These are phyloP conservation scores for Rhadina sibilatrix DNA, from an alignment of 2,113 vertebrate species.

Conservation along the genomic window DNA sequence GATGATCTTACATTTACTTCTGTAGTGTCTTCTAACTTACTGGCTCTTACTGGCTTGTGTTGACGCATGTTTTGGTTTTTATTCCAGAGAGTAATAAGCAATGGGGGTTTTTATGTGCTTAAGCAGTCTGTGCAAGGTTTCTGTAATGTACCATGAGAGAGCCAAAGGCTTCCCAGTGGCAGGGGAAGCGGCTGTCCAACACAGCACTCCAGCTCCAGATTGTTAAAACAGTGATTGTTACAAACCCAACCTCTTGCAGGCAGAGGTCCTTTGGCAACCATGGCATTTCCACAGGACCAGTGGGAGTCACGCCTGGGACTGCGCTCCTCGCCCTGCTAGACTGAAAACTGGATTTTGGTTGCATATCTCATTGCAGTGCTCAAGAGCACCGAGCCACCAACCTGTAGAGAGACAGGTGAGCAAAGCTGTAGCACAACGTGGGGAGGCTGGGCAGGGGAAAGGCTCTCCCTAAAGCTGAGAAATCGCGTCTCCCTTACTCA, in stretches of 20 bases:
- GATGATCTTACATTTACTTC: neutral
- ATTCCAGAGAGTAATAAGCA: neutral
- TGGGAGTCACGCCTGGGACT: neutral
- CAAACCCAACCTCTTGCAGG: neutral
- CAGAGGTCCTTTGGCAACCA: neutral
- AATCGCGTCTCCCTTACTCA: neutral
- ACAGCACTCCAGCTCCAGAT: rapidly evolving
- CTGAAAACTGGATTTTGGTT: neutral
- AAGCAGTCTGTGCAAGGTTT: neutral
- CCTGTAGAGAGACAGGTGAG: neutral
- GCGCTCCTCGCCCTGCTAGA: rapidly evolving
- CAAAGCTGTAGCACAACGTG: neutral
- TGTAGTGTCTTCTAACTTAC: neutral
- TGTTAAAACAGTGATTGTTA: neutral
- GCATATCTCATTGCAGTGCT: neutral
- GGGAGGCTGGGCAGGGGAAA: neutral
- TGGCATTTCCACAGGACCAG: neutral
- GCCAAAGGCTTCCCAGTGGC: neutral
- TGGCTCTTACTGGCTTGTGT: neutral
- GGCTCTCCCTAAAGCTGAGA: neutral
- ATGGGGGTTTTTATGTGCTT: neutral
- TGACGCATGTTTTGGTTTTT: neutral
- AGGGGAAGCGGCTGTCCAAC: neutral
- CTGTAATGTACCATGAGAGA: neutral
- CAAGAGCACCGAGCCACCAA: neutral